These are phyloP conservation scores for Lingula anatina DNA, from an alignment of 2,888 invertebrate genomes.

Conservation along the genomic window DNA sequence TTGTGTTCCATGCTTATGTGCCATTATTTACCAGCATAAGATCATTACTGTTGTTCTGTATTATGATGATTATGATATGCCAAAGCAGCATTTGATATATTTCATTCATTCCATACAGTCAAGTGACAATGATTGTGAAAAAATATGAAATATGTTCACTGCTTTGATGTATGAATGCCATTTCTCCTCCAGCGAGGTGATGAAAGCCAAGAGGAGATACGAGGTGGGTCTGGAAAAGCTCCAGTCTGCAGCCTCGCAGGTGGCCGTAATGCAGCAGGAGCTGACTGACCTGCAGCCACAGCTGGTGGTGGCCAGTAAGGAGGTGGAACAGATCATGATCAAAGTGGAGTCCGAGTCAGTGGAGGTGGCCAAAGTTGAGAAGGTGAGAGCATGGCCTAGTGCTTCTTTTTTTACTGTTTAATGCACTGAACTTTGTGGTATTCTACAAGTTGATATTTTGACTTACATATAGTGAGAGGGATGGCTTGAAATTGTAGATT, in stretches of 20 bases:
- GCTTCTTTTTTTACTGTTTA: no score
- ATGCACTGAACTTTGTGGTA: background rate
- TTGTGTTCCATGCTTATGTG: background rate
- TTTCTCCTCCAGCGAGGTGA: conserved; percentile 46
- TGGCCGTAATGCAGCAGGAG: conserved; percentile 88
- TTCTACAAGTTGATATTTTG: background rate
- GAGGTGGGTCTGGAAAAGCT: conserved; percentile 77
- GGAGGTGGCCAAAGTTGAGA: conserved; percentile 52
- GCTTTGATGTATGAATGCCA: no score
- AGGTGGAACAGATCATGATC: conserved; percentile 91
- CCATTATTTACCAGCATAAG: no score
- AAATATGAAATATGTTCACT: no score
- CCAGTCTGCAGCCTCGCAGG: conserved; percentile 84
- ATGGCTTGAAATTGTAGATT: background rate
- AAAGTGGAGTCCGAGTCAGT: conserved; percentile 89
- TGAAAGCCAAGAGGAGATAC: conserved; percentile 48
- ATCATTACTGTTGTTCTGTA: no score
- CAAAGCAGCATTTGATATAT: no score
- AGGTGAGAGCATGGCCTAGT: conserved; percentile 23
- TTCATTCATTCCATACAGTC: no score
- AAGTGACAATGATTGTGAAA: no score
- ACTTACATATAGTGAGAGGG: background rate
- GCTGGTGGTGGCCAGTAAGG: conserved; percentile 78
- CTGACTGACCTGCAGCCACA: conserved; percentile 81
- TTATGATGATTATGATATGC: no score